Evolutionary conservation across 2,888 invertebrate species (phyloP).

Genomic region (Cheilosia impressa): DNA sequence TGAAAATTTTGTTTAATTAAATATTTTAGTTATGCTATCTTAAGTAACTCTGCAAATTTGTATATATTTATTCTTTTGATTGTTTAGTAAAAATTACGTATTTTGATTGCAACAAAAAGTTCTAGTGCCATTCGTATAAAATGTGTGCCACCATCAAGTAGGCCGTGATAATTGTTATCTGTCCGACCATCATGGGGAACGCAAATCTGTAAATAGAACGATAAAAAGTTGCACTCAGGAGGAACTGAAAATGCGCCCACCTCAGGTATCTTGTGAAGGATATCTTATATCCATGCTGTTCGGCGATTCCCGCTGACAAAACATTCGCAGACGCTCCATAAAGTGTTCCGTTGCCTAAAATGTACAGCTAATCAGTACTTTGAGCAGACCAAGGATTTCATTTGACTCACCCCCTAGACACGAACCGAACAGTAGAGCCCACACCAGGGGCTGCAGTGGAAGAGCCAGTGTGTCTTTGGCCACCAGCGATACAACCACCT

Average conservation of each 20-base stretch:
- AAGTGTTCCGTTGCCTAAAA: conserved; percentile 92
- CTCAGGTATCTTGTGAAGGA: conserved; percentile 93
- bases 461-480: conserved; percentile 88
- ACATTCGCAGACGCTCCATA: conserved; percentile 96
- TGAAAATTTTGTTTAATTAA: too few relatives aligned
- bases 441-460: conserved; percentile 92
- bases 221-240: neutral
- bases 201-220: conserved; percentile 86
- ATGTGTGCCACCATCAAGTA: conserved; percentile 90
- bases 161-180: conserved; percentile 87
- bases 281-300: conserved; percentile 95
- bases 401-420: conserved; percentile 89
- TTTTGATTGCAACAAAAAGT: neutral
- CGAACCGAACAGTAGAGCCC: conserved; percentile 94
- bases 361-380: neutral
- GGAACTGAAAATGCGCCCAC: conserved; percentile 82
- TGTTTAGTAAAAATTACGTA: neutral
- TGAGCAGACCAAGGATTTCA: neutral
- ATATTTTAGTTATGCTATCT: too few relatives aligned
- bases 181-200: conserved; percentile 92
- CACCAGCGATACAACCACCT: conserved; percentile 89
- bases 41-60: neutral
- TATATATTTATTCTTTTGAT: neutral
- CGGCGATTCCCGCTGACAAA: conserved; percentile 95
- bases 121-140: conserved; percentile 83